A percentile compares a stretch with the other conserved stretches of the same genome.
phyloP scores from a whole-genome alignment of 2,113 vertebrate genomes.

The Pelodiscus sinensis region DNA sequence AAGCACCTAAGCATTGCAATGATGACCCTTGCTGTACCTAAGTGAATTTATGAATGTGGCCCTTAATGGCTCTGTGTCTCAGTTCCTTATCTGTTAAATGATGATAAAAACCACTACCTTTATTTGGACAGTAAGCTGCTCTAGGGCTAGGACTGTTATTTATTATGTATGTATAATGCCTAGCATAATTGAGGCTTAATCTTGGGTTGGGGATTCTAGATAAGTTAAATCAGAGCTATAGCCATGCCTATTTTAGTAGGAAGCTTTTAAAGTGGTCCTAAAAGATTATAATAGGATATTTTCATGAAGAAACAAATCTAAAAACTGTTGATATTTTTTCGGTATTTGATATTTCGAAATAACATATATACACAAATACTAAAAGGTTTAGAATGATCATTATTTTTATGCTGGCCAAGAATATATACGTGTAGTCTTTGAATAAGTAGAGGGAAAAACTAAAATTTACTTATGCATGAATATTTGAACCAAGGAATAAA shows the following conservation, averaged over 20 bases:
- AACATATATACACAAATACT: accelerated
- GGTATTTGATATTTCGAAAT: background rate
- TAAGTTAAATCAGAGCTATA: background rate
- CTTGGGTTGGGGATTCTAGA: no score
- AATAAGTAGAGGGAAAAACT: accelerated
- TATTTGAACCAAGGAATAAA: background rate
- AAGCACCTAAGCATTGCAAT: no score
- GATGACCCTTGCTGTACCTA: no score
- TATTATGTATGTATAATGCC: accelerated
- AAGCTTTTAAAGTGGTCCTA: background rate
- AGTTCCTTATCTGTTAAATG: background rate
- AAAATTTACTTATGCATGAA: background rate
- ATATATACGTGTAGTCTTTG: background rate
- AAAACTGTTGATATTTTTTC: background rate
- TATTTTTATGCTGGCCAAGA: background rate
- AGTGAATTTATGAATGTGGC: no score
- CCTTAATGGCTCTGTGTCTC: background rate
- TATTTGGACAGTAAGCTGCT: accelerated
- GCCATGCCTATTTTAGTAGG: background rate
- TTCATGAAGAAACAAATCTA: background rate
- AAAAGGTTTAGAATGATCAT: accelerated
- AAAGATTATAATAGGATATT: background rate
- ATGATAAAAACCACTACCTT: accelerated
- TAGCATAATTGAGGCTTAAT: accelerated
- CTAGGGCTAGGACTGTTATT: background rate